phyloP scores from a whole-genome alignment of 2,888 invertebrate species.

The Shargacucullia verbasci region DNA sequence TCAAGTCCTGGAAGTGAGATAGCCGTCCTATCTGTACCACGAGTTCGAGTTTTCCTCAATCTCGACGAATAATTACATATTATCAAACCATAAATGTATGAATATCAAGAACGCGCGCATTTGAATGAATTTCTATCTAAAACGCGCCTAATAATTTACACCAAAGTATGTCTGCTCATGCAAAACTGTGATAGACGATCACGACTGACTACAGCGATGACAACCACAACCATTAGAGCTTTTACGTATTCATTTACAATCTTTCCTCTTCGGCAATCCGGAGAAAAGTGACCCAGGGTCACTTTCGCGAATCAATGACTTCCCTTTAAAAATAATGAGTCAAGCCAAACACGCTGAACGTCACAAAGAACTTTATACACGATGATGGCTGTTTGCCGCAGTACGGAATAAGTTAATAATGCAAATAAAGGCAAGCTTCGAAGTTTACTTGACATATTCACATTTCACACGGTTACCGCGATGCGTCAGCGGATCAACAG shows the following conservation, averaged over 20 bases:
- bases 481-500: constrained; percentile 61
- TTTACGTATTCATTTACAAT: constrained; percentile 18
- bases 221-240: constrained; percentile 7
- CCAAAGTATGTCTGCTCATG: constrained; percentile 4
- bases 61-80: too few relatives aligned
- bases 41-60: too few relatives aligned
- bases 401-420: constrained; percentile 77
- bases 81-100: too few relatives aligned
- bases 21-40: too few relatives aligned
- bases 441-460: constrained; percentile 76
- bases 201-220: constrained; percentile 1
- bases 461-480: constrained; percentile 62
- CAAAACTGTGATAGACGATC: constrained; percentile 5
- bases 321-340: constrained; percentile 77
- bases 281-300: constrained; percentile 53
- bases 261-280: constrained; percentile 50
- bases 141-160: too few relatives aligned
- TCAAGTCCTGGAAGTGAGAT: too few relatives aligned
- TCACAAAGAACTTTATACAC: constrained; percentile 81
- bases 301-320: constrained; percentile 69
- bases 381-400: constrained; percentile 81
- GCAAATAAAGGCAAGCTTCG: constrained; percentile 76
- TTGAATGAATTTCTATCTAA: too few relatives aligned
- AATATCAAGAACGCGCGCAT: too few relatives aligned
- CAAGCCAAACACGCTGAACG: constrained; percentile 75